Conservation (phyloP, 1,140 invertebrate species). For the Pissodes strobi region DNA sequence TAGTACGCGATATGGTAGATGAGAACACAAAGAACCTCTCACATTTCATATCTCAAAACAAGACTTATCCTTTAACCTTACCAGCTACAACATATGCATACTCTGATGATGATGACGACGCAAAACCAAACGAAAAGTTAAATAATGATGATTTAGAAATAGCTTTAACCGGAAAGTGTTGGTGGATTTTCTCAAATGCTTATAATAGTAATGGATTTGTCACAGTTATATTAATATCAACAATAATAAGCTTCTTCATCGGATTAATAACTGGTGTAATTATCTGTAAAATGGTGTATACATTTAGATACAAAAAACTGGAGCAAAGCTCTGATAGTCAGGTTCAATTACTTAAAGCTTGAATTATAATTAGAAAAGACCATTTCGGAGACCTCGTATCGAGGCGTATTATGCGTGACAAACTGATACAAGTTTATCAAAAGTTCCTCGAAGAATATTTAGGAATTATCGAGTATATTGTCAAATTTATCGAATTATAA, state of each 20-base stretch:
- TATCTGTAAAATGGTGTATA: conserved; percentile 12
- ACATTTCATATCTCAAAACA: background rate
- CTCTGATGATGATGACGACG: background rate
- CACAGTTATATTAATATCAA: background rate
- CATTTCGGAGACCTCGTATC: too few species aligned
- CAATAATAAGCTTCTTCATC: conserved; percentile 5
- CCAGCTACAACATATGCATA: background rate
- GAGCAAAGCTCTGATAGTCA: conserved; percentile 31
- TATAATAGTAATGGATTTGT: background rate
- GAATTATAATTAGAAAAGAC: too few species aligned
- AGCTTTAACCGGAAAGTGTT: conserved; percentile 8
- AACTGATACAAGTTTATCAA: too few species aligned
- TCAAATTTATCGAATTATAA: too few species aligned
- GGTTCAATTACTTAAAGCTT: conserved; percentile 7
- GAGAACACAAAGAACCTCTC: conserved; percentile 1
- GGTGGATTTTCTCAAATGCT: background rate
- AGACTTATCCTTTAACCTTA: background rate
- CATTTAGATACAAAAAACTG: conserved; percentile 18
- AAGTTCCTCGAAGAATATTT: too few species aligned
- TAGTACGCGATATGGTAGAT: conserved; percentile 2
- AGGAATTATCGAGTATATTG: too few species aligned
- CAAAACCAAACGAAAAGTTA: background rate
- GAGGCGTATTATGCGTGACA: too few species aligned
- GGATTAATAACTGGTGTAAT: conserved; percentile 17
- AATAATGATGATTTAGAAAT: conserved; percentile 6